Evolutionary conservation across 2,797 vertebrate species (phyloP).

Genomic region (Anguilla marmorata): DNA sequence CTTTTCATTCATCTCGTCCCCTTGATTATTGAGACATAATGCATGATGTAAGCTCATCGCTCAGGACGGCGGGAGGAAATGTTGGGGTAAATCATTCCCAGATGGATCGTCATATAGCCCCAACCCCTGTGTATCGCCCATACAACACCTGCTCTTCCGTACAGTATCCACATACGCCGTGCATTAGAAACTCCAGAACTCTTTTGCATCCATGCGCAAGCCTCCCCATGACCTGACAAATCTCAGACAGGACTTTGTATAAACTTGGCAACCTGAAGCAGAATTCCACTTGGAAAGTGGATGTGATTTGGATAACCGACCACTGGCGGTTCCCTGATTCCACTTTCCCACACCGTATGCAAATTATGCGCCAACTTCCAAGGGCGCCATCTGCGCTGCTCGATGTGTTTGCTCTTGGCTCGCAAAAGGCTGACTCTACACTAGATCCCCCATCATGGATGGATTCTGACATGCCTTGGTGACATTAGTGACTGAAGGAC

Average conservation of each 20-base stretch:
- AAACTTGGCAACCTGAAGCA: background rate
- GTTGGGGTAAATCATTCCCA: background rate
- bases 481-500: slow-evolving; percentile 27
- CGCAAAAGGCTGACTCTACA: background rate
- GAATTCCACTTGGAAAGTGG: background rate
- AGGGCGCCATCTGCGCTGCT: background rate
- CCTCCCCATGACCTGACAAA: background rate
- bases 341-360: background rate
- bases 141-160: background rate
- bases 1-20: background rate
- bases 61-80: background rate
- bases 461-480: background rate
- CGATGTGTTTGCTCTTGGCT: too few relatives aligned
- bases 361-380: background rate
- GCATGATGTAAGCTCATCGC: background rate
- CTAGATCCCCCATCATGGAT: background rate
- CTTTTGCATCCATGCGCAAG: background rate
- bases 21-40: background rate
- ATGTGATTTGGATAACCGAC: background rate
- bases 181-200: background rate
- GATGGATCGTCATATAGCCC: background rate
- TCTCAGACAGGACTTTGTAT: background rate
- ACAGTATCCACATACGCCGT: background rate
- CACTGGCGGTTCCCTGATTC: background rate
- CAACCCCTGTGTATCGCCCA: background rate